These are phyloP conservation scores for Drosophila subsilvestris DNA, from an alignment of 2,888 invertebrate species.

Conservation along the genomic window DNA sequence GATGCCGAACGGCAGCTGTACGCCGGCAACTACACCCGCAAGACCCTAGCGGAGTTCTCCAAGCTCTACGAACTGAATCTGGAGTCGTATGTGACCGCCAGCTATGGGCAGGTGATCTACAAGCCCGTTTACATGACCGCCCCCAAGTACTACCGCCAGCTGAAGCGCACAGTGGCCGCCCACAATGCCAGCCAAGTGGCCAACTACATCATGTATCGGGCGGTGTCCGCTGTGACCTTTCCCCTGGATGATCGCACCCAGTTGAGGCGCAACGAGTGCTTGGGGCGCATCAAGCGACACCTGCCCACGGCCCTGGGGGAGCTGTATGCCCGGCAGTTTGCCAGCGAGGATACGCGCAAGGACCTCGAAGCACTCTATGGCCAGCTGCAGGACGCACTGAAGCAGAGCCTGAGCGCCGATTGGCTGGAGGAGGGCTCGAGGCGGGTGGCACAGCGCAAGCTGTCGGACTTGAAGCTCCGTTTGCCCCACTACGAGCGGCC, in stretches of 20 bases:
- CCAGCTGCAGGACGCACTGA: constrained; percentile 60
- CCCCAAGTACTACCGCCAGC: constrained; percentile 73
- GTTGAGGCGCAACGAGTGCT: constrained; percentile 54
- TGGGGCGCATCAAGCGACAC: constrained; percentile 61
- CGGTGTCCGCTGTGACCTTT: constrained; percentile 62
- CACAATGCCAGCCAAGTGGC: constrained; percentile 73
- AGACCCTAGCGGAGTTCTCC: constrained; percentile 64
- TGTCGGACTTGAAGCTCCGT: constrained; percentile 58
- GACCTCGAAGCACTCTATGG: constrained; percentile 63
- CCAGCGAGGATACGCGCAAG: constrained; percentile 44
- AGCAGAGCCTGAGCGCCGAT: constrained; percentile 55
- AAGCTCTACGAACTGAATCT: constrained; percentile 68
- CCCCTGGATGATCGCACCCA: constrained; percentile 40
- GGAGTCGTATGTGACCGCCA: constrained; percentile 68
- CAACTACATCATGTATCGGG: constrained; percentile 82
- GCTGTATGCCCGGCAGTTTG: constrained; percentile 70
- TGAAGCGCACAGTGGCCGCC: constrained; percentile 64
- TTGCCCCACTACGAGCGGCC: constrained; percentile 54
- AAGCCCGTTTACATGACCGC: constrained; percentile 79
- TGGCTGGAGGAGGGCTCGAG: constrained; percentile 80
- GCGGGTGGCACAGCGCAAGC: constrained; percentile 70
- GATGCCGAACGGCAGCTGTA: constrained; percentile 49
- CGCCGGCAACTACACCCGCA: constrained; percentile 62
- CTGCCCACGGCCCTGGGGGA: constrained; percentile 79
- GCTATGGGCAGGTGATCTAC: constrained; percentile 62